Evolutionary conservation across 1,140 invertebrate genomes (phyloP), one percentile per base, ranked within the genome.

Genomic region (Muscidifurax raptorellus): DNA sequence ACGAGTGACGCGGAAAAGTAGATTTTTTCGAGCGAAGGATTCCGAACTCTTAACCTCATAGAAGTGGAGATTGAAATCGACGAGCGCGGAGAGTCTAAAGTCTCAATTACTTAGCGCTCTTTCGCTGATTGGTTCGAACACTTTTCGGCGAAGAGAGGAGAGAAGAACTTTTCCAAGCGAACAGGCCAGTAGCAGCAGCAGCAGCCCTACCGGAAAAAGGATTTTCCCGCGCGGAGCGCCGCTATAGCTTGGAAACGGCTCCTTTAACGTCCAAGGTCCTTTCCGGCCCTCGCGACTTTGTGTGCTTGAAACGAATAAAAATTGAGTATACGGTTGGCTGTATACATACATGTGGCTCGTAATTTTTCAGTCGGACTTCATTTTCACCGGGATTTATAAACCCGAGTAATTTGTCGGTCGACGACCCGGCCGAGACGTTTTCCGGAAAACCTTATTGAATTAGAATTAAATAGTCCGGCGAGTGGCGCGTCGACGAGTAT

Each of bases 91-190:
- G 28, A 47, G 83, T 77, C 81, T 77, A 66, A 77, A 86, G 78
- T 84, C 82, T 84, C 82, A 84, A 84, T 84, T 84, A 84, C 82
- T 84, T 79, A 85, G 76, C 47, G 82, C 80, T 79, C 75, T 84
- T 64, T 84, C 52, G 64, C 76, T 84, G 82, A 84, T 84, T 84
- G 82, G 82, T 79, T 79, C 47, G 76, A 84, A 72, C 66, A 79
- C 67, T 84, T 84, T 79, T 84, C 82, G 30, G 74, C 15, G 47
- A 64, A 7, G 30, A 78, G 76, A 78, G 76, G 18, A 32, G 15
- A 18, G 28, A n/a, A 74, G 80, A 59, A 74, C 52, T 25, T 71
- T 72, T 82, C 36, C 52, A 27, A 52, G 81, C 1, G 59, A 66
- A 18, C 18, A 27, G 30, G 79, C 36, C n/a, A n/a, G n/a, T n/a